Percentiles rank a stretch among this genome's conserved stretches.
These are phyloP conservation scores for Scortum barcoo DNA, from an alignment of 2,113 vertebrate genomes.

Conservation along the genomic window DNA sequence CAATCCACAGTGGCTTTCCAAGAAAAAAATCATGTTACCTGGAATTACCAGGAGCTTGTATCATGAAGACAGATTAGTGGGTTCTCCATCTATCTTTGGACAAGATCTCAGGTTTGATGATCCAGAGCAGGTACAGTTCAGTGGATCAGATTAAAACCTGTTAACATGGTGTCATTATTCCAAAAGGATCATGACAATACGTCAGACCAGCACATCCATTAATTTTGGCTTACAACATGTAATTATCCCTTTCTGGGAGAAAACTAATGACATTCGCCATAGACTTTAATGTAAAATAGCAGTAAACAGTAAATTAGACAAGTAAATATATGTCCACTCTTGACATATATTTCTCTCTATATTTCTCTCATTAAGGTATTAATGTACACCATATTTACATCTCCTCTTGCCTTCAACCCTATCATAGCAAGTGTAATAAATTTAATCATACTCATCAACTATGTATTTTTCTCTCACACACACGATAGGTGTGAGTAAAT, in stretches of 20 bases:
- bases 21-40: neutral
- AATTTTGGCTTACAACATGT: too few species aligned
- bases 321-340: too few species aligned
- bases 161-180: neutral
- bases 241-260: too few species aligned
- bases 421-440: conserved; percentile 5
- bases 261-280: too few species aligned
- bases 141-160: neutral
- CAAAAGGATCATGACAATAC: too few species aligned
- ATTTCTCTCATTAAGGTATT: conserved; percentile 46
- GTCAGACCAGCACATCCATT: too few species aligned
- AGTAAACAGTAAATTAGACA: too few species aligned
- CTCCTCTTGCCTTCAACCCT: conserved; percentile 26
- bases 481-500: conserved; percentile 25
- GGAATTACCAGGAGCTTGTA: neutral
- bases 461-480: neutral
- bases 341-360: too few species aligned
- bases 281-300: too few species aligned
- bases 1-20: neutral
- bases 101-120: neutral
- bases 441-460: conserved; percentile 64
- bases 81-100: neutral
- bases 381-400: conserved; percentile 37
- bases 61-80: neutral
- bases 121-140: too few species aligned